These are phyloP conservation scores for Pelodiscus sinensis DNA, from an alignment of 2,113 vertebrate genomes.

Conservation along the genomic window DNA sequence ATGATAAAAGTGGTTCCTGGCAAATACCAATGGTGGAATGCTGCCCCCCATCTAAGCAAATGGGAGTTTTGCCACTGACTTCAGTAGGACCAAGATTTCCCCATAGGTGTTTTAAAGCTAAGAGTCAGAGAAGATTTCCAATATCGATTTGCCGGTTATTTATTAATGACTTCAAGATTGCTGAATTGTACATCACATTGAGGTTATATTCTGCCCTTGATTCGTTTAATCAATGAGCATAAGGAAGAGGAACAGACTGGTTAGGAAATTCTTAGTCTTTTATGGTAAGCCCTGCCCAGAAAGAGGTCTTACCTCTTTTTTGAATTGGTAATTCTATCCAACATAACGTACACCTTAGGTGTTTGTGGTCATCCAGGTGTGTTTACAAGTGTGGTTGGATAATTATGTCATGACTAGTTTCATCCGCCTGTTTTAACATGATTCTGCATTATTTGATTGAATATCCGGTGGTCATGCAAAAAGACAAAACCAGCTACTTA, in stretches of 20 bases:
- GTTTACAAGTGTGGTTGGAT: slow-evolving; percentile 79
- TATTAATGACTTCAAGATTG: background rate
- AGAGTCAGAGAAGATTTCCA: background rate
- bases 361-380: background rate
- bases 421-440: slow-evolving; percentile 86
- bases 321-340: background rate
- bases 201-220: background rate
- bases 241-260: background rate
- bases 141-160: background rate
- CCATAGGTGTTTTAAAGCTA: background rate
- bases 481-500: background rate
- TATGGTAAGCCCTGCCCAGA: background rate
- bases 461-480: slow-evolving; percentile 68
- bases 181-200: background rate
- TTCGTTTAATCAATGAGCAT: background rate
- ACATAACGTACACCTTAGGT: background rate
- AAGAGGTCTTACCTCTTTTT: background rate
- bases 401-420: slow-evolving; percentile 89
- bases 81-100: background rate
- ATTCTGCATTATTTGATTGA: slow-evolving; percentile 94
- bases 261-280: background rate
- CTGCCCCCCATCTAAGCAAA: background rate
- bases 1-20: background rate
- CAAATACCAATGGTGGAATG: accelerated
- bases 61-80: background rate